phyloP scores from a whole-genome alignment of 2,113 vertebrate species.

The Pelobates fuscus region DNA sequence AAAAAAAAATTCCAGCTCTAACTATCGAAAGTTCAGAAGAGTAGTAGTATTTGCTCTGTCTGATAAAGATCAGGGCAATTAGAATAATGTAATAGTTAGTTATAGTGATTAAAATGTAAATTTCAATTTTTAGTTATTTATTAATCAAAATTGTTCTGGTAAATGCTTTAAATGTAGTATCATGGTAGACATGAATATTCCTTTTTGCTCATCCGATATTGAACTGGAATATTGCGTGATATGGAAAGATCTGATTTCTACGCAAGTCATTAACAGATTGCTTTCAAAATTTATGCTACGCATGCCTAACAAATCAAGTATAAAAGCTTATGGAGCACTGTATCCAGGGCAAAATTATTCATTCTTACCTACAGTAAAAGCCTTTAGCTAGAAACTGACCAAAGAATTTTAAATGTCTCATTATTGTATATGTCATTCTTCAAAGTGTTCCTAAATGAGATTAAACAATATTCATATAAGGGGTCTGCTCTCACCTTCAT shows the following conservation, averaged over 20 bases:
- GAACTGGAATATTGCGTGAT: not conserved
- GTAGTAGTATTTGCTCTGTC: not conserved
- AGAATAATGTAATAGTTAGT: not conserved
- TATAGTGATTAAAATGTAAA: not conserved
- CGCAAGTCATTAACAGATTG: slow-evolving; percentile 73
- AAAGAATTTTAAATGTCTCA: slow-evolving; percentile 72
- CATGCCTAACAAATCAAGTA: slow-evolving; percentile 71
- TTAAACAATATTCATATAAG: slow-evolving; percentile 65
- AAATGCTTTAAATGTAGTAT: not conserved
- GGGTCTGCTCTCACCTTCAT: slow-evolving; percentile 62
- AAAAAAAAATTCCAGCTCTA: not conserved
- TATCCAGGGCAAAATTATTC: slow-evolving; percentile 60
- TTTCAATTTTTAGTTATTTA: not conserved
- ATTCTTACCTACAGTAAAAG: slow-evolving; percentile 66
- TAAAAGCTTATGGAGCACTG: slow-evolving; percentile 70
- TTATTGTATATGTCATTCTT: slow-evolving; percentile 70
- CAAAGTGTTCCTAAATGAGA: slow-evolving; percentile 74
- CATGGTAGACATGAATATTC: not conserved
- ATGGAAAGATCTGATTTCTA: slow-evolving; percentile 61
- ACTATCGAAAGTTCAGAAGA: not conserved
- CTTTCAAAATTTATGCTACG: slow-evolving; percentile 71
- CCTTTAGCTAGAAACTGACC: slow-evolving; percentile 67
- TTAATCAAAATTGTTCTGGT: not conserved
- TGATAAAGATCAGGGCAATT: not conserved
- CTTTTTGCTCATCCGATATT: not conserved